Percentiles rank a stretch among this genome's conserved stretches.
phyloP scores from a whole-genome alignment of 1,140 invertebrate genomes.

The Drosophila mojavensis region DNA sequence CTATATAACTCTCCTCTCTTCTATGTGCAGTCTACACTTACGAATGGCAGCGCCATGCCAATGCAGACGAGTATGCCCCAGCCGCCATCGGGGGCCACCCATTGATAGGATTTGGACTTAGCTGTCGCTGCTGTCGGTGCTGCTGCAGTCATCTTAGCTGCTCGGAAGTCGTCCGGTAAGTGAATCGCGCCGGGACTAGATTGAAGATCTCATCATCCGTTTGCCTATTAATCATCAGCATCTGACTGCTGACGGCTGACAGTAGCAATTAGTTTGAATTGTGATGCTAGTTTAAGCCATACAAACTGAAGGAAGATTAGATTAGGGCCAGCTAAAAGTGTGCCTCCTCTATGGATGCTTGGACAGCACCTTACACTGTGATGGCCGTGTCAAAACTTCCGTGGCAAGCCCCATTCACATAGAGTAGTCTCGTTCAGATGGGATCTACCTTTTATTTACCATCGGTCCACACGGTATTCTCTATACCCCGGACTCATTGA shows the following conservation, averaged over 20 bases:
- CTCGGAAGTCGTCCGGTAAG: slow-evolving; percentile 28
- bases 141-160: slow-evolving; percentile 39
- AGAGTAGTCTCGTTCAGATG: neutral
- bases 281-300: slow-evolving; percentile 18
- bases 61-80: slow-evolving; percentile 88
- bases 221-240: slow-evolving; percentile 12
- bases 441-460: neutral
- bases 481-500: too few relatives aligned
- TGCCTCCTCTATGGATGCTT: neutral
- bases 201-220: neutral
- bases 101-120: slow-evolving; percentile 41
- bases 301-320: slow-evolving; percentile 13
- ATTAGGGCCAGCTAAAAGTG: slow-evolving; percentile 5
- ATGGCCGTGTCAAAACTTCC: slow-evolving; percentile 17
- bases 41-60: slow-evolving; percentile 86
- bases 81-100: slow-evolving; percentile 86
- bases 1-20: neutral
- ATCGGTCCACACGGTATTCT: neutral
- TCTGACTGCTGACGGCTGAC: slow-evolving; percentile 12
- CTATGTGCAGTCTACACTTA: slow-evolving; percentile 83
- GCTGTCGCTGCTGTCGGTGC: neutral
- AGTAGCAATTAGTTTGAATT: slow-evolving; percentile 38
- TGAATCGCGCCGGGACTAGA: neutral
- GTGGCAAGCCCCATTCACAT: slow-evolving; percentile 35
- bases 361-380: neutral